Evolutionary conservation across 2,113 vertebrate species (phyloP).

Genomic region (Cisticola juncidis): DNA sequence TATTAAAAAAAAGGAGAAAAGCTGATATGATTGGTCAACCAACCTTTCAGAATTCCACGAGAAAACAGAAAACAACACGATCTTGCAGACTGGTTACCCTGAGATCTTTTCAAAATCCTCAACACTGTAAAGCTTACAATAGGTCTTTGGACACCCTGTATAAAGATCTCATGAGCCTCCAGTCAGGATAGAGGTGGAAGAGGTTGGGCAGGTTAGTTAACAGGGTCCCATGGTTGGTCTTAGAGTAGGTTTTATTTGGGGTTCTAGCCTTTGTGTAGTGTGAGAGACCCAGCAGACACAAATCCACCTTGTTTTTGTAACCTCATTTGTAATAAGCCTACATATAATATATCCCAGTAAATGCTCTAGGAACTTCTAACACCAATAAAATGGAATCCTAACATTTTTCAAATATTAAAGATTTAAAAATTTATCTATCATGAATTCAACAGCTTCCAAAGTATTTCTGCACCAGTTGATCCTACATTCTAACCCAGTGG

Average conservation of each 20-base stretch:
- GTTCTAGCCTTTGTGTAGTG: not conserved
- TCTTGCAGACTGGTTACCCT: not conserved
- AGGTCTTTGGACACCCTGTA: not conserved
- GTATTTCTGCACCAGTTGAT: not conserved
- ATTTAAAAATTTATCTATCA: not conserved
- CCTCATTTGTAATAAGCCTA: not conserved
- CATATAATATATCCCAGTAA: not conserved
- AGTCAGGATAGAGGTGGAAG: not conserved
- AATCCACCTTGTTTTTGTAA: not conserved
- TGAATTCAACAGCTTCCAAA: not conserved
- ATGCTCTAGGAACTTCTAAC: not conserved
- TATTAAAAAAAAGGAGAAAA: not conserved
- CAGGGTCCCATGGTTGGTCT: not conserved
- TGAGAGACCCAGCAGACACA: not conserved
- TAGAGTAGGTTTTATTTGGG: not conserved
- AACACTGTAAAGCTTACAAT: not conserved
- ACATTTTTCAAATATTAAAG: not conserved
- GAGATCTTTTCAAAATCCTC: not conserved
- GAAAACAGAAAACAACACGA: not conserved
- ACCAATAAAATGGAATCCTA: not conserved
- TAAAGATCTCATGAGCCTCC: not conserved
- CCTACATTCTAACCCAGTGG: not conserved
- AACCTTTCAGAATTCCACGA: not conserved
- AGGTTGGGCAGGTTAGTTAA: not conserved
- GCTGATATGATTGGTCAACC: not conserved